Percentiles rank a stretch among this genome's conserved stretches.
phyloP scores from a whole-genome alignment of 2,888 invertebrate species.

The Ochropleura leucogaster region DNA sequence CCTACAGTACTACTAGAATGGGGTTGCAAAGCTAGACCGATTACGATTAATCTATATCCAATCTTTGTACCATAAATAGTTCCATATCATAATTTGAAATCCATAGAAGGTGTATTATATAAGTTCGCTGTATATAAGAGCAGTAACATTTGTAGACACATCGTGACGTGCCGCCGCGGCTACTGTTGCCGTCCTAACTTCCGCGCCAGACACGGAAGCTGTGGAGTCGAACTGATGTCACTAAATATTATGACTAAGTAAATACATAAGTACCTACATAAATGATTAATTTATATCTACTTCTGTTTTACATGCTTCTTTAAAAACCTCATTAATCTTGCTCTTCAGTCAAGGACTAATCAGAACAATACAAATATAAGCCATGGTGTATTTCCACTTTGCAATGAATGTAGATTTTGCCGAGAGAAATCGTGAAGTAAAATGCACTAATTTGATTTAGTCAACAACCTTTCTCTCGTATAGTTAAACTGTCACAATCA shows the following conservation, averaged over 20 bases:
- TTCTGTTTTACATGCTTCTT: neutral
- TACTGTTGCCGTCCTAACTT: conserved; percentile 32
- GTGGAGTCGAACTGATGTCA: conserved; percentile 31
- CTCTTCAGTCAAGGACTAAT: neutral
- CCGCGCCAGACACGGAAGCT: conserved; percentile 14
- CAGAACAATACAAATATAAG: neutral
- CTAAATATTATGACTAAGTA: neutral
- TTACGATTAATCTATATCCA: no score
- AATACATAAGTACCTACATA: neutral
- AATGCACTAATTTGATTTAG: no score
- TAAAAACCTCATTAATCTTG: neutral
- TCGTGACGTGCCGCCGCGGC: conserved; percentile 31
- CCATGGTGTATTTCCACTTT: neutral
- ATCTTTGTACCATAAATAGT: neutral
- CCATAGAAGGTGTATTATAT: conserved; percentile 2
- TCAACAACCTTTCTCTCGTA: no score
- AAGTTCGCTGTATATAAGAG: conserved; percentile 33
- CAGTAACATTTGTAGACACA: conserved; percentile 42
- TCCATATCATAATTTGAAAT: neutral
- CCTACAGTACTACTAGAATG: no score
- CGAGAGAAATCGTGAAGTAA: no score
- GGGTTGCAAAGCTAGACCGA: no score
- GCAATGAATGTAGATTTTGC: neutral
- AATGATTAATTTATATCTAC: no score
- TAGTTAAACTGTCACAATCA: no score